phyloP scores from a whole-genome alignment of 2,113 vertebrate genomes.

The Onychorhynchus coronatus region DNA sequence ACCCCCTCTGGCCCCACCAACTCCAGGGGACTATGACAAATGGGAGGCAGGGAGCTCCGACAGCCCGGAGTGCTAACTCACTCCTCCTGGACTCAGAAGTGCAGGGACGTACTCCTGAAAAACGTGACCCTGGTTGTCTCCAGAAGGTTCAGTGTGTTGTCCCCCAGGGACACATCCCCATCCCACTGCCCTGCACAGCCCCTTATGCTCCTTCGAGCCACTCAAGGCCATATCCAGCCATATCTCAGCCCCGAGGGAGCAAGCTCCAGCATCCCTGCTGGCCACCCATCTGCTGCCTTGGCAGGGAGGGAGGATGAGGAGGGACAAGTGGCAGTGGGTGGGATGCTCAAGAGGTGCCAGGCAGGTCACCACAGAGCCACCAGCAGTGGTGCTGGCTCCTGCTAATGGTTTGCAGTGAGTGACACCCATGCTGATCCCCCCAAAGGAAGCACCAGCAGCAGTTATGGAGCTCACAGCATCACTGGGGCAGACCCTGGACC shows the following conservation, averaged over 20 bases:
- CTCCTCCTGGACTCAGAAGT: background rate
- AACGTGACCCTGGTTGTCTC: background rate
- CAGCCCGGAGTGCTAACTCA: background rate
- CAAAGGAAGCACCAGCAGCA: background rate
- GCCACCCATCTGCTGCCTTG: background rate
- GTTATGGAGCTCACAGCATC: accelerated
- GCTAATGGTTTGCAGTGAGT: accelerated
- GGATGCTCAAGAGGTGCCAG: background rate
- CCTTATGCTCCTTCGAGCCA: accelerated
- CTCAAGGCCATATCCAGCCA: background rate
- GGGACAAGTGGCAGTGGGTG: background rate
- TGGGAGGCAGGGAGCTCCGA: accelerated
- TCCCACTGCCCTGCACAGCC: background rate
- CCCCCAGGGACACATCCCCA: background rate
- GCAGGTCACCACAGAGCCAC: background rate
- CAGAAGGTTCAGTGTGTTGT: background rate
- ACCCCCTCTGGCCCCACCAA: background rate
- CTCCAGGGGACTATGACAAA: background rate
- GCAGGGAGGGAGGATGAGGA: background rate
- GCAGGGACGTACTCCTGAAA: background rate
- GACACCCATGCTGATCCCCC: accelerated
- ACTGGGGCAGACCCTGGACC: background rate
- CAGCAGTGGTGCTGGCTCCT: background rate
- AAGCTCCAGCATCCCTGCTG: accelerated
- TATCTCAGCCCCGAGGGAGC: background rate